Evolutionary conservation across 2,888 invertebrate species (phyloP), one percentile per base, ranked within the genome.

Genomic region (Mystacides longicornis): DNA sequence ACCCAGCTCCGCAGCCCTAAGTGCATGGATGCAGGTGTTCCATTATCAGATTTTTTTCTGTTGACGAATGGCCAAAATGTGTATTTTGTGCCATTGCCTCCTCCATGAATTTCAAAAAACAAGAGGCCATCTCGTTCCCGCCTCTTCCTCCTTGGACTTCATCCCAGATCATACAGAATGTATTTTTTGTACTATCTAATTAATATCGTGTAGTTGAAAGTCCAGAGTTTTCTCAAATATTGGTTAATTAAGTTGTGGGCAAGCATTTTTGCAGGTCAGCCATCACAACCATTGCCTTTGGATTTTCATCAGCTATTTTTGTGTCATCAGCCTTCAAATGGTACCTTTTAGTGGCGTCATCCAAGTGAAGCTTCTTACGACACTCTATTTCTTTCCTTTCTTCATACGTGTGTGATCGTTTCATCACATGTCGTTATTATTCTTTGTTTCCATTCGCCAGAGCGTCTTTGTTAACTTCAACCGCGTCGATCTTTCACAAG

Each of bases 111-210:
- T 49, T 22, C 16, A 23, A n/a, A 18, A 49, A 49, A 49, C 49
- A 27, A 11, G 27, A 27, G 11, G 27, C 27, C 5, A 27, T 27
- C 27, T 27, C 27, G 11, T 27, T 27, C 27, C 27, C 27, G 5
- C 27, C 27, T 27, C 27, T 27, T 27, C 27, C 27, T 27, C 27
- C 7, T 27, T 27, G 27, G 5, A 11, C 11, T 27, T 27, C 27
- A 11, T 27, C 27, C 27, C 27, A 27, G 7, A 27, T 27, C 27
- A 27, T 27, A 11, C 27, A 27, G 27, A 23, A 50, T 33, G 49
- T 47, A 14, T 49, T 54, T 54, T 54, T 49, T 50, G 23, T 54
- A n/a, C 7, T 27, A 11, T n/a, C 27, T 27, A 11, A 7, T 11
- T 7, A 7, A 27, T 27, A 27, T 27, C 7, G 27, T 7, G 27